A percentile compares a stretch with the other conserved stretches of the same genome.
Evolutionary conservation across 2,797 vertebrate genomes (phyloP).

Genomic region (Myoxocephalus aenaeus): DNA sequence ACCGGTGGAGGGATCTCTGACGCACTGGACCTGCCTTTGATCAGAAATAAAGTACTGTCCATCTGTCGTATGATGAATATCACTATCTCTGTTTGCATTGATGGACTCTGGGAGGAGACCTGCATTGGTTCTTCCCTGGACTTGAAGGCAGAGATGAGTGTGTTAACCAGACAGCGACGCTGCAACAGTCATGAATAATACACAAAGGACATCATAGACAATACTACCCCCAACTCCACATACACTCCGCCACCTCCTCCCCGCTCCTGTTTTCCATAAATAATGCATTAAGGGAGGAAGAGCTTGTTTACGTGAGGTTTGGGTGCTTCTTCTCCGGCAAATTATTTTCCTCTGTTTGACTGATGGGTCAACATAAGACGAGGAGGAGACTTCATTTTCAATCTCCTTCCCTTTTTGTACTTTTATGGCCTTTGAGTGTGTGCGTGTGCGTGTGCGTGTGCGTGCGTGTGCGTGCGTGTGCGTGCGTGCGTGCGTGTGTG

Average conservation of each 20-base stretch:
- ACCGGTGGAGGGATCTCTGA: too few relatives aligned
- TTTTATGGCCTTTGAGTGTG: conserved; percentile 10
- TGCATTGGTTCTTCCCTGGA: conserved; percentile 32
- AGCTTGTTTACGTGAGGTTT: conserved; percentile 80
- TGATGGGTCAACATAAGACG: conserved; percentile 73
- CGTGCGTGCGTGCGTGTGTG: too few relatives aligned
- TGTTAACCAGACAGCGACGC: conserved; percentile 77
- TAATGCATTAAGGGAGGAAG: conserved; percentile 82
- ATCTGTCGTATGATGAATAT: neutral
- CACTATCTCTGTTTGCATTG: conserved; percentile 1
- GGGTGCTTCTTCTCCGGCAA: conserved; percentile 75
- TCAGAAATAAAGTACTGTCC: neutral
- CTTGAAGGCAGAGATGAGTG: conserved; percentile 61
- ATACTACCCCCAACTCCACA: conserved; percentile 40
- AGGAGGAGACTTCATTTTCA: conserved; percentile 55
- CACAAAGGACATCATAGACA: conserved; percentile 82
- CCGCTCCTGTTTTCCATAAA: conserved; percentile 74
- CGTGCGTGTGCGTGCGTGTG: neutral
- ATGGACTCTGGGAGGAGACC: neutral
- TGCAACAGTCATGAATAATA: conserved; percentile 84
- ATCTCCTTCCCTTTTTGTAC: conserved; percentile 16
- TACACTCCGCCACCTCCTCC: conserved; percentile 27
- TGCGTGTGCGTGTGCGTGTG: too few relatives aligned
- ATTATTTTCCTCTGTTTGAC: conserved; percentile 77
- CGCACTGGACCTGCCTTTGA: too few relatives aligned